Evolutionary conservation across 2,888 invertebrate genomes (phyloP).

Genomic region (Callimorpha dominula): DNA sequence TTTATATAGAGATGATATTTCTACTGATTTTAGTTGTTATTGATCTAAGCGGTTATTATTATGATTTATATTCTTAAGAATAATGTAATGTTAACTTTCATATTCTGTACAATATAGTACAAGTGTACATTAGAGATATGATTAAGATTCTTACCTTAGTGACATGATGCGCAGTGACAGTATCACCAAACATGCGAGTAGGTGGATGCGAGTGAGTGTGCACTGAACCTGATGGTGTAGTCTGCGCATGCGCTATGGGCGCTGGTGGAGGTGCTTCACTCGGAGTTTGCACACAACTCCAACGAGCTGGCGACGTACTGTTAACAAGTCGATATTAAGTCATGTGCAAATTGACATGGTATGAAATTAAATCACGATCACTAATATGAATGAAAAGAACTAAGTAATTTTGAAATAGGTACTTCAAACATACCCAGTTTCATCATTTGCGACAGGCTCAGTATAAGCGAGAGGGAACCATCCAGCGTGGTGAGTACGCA

Average conservation of each 20-base stretch:
- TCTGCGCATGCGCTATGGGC: conserved; percentile 78
- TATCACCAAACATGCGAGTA: conserved; percentile 92
- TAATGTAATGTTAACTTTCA: too few relatives aligned
- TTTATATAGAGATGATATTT: neutral
- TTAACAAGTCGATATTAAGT: conserved; percentile 24
- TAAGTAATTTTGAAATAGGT: neutral
- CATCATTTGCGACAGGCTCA: conserved; percentile 91
- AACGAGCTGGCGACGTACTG: conserved; percentile 79
- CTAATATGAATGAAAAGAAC: neutral
- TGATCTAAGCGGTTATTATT: neutral
- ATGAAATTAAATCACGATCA: neutral
- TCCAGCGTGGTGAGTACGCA: conserved; percentile 95
- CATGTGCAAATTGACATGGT: neutral
- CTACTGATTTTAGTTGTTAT: neutral
- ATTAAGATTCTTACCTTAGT: conserved; percentile 66
- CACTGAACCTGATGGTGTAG: conserved; percentile 68
- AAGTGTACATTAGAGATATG: neutral
- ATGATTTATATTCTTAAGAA: neutral
- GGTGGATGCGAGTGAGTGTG: conserved; percentile 85
- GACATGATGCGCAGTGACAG: conserved; percentile 83
- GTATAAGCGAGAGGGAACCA: conserved; percentile 99
- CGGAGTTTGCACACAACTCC: conserved; percentile 79
- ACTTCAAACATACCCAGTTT: conserved; percentile 83
- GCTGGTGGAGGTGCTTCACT: conserved; percentile 80
- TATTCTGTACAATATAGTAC: too few relatives aligned